phyloP scores from a whole-genome alignment of 2,797 vertebrate species.

The Champsocephalus gunnari region DNA sequence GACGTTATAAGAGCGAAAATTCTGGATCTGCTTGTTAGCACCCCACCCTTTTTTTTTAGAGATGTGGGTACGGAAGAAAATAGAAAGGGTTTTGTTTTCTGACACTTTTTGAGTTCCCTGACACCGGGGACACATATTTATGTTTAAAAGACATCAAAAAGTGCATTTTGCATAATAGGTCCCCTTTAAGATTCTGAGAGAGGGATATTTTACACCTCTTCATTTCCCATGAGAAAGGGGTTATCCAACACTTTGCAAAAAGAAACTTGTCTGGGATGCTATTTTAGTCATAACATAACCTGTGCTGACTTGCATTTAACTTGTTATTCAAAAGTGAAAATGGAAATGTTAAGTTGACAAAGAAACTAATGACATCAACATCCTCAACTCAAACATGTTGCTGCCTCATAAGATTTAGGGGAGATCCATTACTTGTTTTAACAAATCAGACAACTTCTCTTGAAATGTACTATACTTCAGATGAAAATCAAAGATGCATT shows the following conservation, averaged over 20 bases:
- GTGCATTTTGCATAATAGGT: no score
- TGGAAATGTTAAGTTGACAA: slow-evolving; percentile 1
- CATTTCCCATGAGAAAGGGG: neutral
- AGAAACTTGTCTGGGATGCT: neutral
- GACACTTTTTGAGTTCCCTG: no score
- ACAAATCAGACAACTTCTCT: neutral
- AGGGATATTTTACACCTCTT: neutral
- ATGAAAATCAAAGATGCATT: neutral
- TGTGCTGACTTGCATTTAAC: slow-evolving; percentile 1
- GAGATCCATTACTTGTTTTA: neutral
- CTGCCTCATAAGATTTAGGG: slow-evolving; percentile 1
- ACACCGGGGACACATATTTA: no score
- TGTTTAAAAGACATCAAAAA: no score
- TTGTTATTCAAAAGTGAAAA: slow-evolving; percentile 2
- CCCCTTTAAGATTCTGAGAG: neutral
- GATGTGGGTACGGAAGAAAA: no score
- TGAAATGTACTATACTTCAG: neutral
- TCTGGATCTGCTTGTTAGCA: no score
- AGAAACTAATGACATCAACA: neutral
- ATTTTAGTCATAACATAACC: neutral
- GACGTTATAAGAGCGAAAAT: no score
- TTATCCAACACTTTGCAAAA: slow-evolving; percentile 13
- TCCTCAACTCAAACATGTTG: neutral
- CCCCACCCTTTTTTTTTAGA: no score
- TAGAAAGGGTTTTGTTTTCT: no score